These are phyloP conservation scores for Coptotermes formosanus DNA, from an alignment of 1,140 invertebrate species.

Conservation along the genomic window DNA sequence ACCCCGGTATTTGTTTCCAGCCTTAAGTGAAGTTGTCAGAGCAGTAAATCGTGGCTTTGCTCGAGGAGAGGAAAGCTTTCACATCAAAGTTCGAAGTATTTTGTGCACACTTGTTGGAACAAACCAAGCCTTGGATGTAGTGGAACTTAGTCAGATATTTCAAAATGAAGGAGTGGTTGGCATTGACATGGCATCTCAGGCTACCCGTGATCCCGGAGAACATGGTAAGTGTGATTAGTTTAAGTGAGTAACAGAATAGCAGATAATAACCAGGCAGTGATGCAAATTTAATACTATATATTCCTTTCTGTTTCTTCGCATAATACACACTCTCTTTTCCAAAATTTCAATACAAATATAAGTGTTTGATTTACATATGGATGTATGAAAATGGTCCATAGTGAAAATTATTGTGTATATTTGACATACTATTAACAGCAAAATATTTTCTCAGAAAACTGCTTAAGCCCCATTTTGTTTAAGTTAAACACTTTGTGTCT, in stretches of 20 bases:
- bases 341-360: no score
- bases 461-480: no score
- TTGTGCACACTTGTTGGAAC: constrained; percentile 42
- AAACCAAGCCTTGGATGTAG: constrained; percentile 50
- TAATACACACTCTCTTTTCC: no score
- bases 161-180: constrained; percentile 55
- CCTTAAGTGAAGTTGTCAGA: constrained; percentile 47
- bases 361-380: no score
- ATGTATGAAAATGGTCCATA: no score
- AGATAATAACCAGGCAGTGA: no score
- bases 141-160: constrained; percentile 53
- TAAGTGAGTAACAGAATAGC: background rate
- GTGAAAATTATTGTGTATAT: no score
- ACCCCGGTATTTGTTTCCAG: constrained; percentile 20
- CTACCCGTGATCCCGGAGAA: background rate
- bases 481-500: no score
- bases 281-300: no score
- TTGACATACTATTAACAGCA: no score
- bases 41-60: constrained; percentile 51
- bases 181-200: constrained; percentile 56
- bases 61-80: constrained; percentile 52
- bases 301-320: no score
- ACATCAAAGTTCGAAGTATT: constrained; percentile 53
- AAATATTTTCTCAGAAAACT: no score
- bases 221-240: constrained; percentile 25